A percentile compares a stretch with the other conserved stretches of the same genome.
Conservation (phyloP, 2,888 invertebrate species). For the Galerucella pusilla region DNA sequence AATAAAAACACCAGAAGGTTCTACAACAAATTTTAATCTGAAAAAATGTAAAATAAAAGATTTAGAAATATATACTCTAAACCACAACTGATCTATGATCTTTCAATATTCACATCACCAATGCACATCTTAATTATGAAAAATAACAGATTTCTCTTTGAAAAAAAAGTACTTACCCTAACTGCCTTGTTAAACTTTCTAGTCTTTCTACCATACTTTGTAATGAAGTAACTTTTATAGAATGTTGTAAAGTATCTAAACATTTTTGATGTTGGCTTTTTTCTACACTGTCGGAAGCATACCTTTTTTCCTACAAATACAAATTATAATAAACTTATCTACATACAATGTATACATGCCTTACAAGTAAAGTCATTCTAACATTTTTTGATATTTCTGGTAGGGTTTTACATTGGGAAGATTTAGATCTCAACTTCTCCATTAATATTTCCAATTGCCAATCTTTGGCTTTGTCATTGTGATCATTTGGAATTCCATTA, state of each 20-base stretch:
- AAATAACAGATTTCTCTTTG: neutral
- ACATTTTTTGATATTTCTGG: slow-evolving; percentile 89
- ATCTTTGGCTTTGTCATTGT: slow-evolving; percentile 73
- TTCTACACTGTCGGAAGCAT: slow-evolving; percentile 86
- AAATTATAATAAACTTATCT: slow-evolving; percentile 7
- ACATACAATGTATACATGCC: slow-evolving; percentile 53
- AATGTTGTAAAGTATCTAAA: slow-evolving; percentile 91
- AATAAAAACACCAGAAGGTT: slow-evolving; percentile 85
- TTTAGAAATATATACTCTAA: neutral
- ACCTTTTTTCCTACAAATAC: slow-evolving; percentile 82
- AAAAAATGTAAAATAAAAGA: slow-evolving; percentile 29
- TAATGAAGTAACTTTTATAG: slow-evolving; percentile 91
- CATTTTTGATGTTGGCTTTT: slow-evolving; percentile 89
- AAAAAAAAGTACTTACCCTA: slow-evolving; percentile 70
- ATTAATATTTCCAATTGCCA: slow-evolving; percentile 89
- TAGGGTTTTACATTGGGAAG: slow-evolving; percentile 83
- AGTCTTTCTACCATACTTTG: slow-evolving; percentile 93
- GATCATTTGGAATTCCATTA: slow-evolving; percentile 46
- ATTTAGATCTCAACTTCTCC: slow-evolving; percentile 90
- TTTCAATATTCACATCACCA: neutral
- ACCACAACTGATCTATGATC: neutral
- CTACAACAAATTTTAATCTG: slow-evolving; percentile 88
- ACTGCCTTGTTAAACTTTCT: slow-evolving; percentile 89
- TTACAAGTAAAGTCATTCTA: slow-evolving; percentile 85
- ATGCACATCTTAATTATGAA: too few species aligned